A percentile compares a stretch with the other conserved stretches of the same genome.
phyloP scores from a whole-genome alignment of 2,113 vertebrate species.

The Colinus virginianus region DNA sequence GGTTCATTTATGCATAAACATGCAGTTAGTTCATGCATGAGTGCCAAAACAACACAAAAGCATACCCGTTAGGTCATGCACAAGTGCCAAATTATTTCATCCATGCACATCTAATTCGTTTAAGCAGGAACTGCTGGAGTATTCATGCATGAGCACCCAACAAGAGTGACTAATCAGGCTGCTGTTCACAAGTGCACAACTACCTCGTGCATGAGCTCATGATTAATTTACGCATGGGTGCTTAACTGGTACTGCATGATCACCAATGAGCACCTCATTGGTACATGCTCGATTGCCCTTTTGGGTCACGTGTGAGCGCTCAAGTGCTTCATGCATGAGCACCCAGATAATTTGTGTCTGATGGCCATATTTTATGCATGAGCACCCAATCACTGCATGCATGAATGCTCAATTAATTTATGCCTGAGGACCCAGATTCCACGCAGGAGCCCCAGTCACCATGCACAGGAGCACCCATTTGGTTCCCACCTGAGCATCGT shows the following conservation, averaged over 20 bases:
- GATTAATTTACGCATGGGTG: not conserved
- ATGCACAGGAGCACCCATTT: not conserved
- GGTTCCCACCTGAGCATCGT: not conserved
- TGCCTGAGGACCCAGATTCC: not conserved
- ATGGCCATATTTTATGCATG: not conserved
- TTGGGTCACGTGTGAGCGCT: not conserved
- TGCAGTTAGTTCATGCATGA: not conserved
- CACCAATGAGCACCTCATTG: not conserved
- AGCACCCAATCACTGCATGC: not conserved
- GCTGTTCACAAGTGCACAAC: not conserved
- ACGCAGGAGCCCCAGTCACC: not conserved
- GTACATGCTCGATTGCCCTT: not conserved
- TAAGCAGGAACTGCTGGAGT: not conserved
- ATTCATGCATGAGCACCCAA: not conserved
- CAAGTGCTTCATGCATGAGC: not conserved
- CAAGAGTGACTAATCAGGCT: not conserved
- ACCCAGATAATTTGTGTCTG: not conserved
- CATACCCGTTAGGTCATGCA: not conserved
- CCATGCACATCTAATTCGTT: not conserved
- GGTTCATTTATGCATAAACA: slow-evolving; percentile 16
- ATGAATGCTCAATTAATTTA: not conserved
- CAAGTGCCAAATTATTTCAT: not conserved
- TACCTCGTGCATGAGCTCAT: not conserved
- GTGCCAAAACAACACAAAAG: not conserved
- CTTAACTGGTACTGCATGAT: not conserved